phyloP scores from a whole-genome alignment of 2,888 invertebrate genomes.

The Atethmia centrago region DNA sequence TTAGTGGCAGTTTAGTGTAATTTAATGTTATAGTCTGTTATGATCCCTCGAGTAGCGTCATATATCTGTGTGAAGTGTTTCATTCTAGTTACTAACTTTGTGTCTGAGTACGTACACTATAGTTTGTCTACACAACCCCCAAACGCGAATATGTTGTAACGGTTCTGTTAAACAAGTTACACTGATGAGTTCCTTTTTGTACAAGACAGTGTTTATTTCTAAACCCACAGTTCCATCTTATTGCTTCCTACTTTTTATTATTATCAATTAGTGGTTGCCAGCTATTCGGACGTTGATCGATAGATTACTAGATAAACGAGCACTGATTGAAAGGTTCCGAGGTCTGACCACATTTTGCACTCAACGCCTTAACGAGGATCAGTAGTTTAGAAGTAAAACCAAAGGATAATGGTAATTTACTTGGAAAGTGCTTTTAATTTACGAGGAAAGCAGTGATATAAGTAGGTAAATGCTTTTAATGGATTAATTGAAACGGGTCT shows the following conservation, averaged over 20 bases:
- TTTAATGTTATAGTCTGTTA: constrained; percentile 36
- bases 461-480: constrained; percentile 2
- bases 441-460: constrained; percentile 17
- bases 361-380: constrained; percentile 63
- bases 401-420: constrained; percentile 42
- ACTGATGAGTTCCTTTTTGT: constrained; percentile 18
- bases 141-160: constrained; percentile 6
- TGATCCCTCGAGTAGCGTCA: constrained; percentile 27
- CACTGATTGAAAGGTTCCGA: constrained; percentile 67
- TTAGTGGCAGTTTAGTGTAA: constrained; percentile 37
- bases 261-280: constrained; percentile 64
- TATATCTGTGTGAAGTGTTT: constrained; percentile 24
- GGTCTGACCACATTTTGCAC: constrained; percentile 68
- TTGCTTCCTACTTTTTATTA: constrained; percentile 58
- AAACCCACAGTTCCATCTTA: constrained; percentile 16
- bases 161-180: not conserved
- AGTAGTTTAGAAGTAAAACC: constrained; percentile 50
- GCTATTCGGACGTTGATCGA: constrained; percentile 65
- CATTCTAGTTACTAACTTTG: constrained; percentile 24
- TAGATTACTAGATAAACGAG: constrained; percentile 65
- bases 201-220: constrained; percentile 17
- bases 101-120: not conserved
- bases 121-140: not conserved
- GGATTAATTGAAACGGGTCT: not conserved
- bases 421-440: constrained; percentile 48